A percentile compares a stretch with the other conserved stretches of the same genome.
phyloP scores from a whole-genome alignment of 2,113 vertebrate genomes.

The Formicarius rufipectus region DNA sequence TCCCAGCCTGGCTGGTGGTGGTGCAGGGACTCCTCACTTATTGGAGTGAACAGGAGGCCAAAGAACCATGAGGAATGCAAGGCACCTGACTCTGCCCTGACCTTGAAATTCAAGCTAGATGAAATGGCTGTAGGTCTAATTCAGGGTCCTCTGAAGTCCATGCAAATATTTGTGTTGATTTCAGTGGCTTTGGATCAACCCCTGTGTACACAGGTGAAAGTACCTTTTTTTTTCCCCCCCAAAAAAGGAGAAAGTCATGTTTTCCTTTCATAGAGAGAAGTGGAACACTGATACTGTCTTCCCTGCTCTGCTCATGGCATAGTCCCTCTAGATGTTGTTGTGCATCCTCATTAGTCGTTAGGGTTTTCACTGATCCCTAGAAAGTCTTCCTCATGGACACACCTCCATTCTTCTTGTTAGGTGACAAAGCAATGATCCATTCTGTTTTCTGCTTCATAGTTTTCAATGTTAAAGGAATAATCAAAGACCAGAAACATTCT shows the following conservation, averaged over 20 bases:
- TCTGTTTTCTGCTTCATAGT: not conserved
- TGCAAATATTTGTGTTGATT: conserved; percentile 59
- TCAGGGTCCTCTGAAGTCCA: conserved; percentile 19
- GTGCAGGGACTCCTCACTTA: not conserved
- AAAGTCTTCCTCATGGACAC: rapidly evolving
- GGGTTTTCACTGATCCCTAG: not conserved
- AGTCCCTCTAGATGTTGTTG: not conserved
- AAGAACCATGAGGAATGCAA: not conserved
- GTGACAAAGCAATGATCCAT: not conserved
- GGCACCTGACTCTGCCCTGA: not conserved
- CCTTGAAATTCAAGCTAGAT: not conserved
- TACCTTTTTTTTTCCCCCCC: not conserved
- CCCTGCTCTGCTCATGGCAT: not conserved
- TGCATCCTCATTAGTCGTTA: not conserved
- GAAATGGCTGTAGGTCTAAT: not conserved
- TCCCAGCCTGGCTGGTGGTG: not conserved
- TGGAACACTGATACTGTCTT: not conserved
- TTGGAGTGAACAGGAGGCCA: not conserved
- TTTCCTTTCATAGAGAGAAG: conserved; percentile 39
- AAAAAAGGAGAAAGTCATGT: not conserved
- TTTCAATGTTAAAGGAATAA: not conserved
- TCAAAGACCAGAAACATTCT: not conserved
- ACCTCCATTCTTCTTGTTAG: not conserved
- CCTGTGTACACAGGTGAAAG: not conserved
- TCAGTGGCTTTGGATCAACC: conserved; percentile 7